phyloP scores from a whole-genome alignment of 2,797 vertebrate genomes.

The Typhlichthys eigenmanni region DNA sequence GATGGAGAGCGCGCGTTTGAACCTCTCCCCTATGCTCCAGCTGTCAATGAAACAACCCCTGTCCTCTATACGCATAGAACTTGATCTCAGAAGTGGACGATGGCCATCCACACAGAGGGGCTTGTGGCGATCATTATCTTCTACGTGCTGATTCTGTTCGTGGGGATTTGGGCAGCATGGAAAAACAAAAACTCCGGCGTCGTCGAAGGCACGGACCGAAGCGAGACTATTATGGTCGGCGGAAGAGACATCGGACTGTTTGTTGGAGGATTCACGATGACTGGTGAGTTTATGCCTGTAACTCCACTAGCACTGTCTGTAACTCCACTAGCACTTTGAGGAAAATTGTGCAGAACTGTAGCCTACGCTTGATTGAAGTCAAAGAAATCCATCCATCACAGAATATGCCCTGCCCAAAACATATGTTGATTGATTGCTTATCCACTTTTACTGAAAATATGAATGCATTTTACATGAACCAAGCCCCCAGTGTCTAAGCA shows the following conservation, averaged over 20 bases:
- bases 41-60: constrained; percentile 60
- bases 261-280: constrained; percentile 97
- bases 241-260: constrained; percentile 95
- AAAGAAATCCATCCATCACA: not conserved
- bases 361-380: not conserved
- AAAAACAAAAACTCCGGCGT: constrained; percentile 90
- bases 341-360: not conserved
- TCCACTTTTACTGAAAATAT: not conserved
- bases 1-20: constrained; percentile 3
- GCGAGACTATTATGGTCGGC: constrained; percentile 94
- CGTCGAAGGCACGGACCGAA: constrained; percentile 75
- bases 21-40: constrained; percentile 7
- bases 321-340: not conserved
- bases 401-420: no score
- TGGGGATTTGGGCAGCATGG: constrained; percentile 98
- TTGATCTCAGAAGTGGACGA: constrained; percentile 70
- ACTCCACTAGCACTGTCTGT: not conserved
- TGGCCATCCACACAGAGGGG: constrained; percentile 92
- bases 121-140: constrained; percentile 92
- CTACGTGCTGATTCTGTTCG: constrained; percentile 89
- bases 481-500: not conserved
- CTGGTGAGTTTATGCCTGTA: constrained; percentile 74
- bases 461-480: not conserved
- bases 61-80: constrained; percentile 34
- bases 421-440: no score